Conservation (phyloP, 30 jellyfish, hydroid and myxozoan species). For the Pseudorhiza aurosa region DNA sequence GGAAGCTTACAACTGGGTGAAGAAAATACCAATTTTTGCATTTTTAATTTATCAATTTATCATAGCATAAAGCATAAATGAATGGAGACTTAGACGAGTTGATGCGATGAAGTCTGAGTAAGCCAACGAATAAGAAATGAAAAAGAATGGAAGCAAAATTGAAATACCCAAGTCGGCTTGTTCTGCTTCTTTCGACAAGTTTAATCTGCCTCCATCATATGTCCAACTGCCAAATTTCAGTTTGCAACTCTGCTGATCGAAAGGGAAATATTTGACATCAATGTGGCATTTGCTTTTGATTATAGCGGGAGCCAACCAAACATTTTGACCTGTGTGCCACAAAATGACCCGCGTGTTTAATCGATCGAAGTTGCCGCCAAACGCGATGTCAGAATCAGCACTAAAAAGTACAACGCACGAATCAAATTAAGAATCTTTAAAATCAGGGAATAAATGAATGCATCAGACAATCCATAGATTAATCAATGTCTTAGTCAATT, state of each 20-base stretch:
- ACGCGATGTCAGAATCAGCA: constrained; percentile 73
- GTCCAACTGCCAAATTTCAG: constrained; percentile 85
- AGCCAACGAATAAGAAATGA: neutral
- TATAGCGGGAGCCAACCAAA: constrained; percentile 82
- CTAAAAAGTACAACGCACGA: too few relatives aligned
- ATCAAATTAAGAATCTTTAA: neutral
- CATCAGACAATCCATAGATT: neutral
- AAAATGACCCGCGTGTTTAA: constrained; percentile 73
- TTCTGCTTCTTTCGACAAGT: constrained; percentile 46
- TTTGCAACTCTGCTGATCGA: constrained; percentile 73
- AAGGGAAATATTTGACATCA: constrained; percentile 69
- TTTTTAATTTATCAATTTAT: too few relatives aligned
- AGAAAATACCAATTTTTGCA: too few relatives aligned
- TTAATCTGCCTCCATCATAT: constrained; percentile 65
- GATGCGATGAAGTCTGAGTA: too few relatives aligned
- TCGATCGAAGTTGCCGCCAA: constrained; percentile 96
- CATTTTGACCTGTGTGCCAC: constrained; percentile 45
- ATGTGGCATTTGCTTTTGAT: constrained; percentile 77
- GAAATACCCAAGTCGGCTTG: constrained; percentile 52
- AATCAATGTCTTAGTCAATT: neutral
- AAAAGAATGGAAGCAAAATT: neutral
- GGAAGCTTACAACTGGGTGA: too few relatives aligned
- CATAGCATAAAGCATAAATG: too few relatives aligned
- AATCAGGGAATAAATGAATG: neutral
- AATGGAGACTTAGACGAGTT: too few relatives aligned